These are phyloP conservation scores for Tichodroma muraria DNA, from an alignment of 2,113 vertebrate species.

Conservation along the genomic window DNA sequence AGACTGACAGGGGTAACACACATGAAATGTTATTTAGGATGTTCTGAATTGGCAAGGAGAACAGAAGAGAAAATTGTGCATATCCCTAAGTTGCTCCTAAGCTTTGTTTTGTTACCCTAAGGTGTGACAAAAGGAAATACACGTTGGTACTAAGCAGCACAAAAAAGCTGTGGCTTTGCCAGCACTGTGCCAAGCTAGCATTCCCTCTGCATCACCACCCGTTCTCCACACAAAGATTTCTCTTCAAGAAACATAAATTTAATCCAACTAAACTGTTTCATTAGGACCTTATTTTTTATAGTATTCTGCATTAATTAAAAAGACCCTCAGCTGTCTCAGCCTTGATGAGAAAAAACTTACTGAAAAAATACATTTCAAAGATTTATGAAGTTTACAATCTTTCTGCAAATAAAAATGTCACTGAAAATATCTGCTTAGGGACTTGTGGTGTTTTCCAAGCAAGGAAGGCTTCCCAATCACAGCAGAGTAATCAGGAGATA, in stretches of 20 bases:
- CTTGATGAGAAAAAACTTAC: not conserved
- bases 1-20: not conserved
- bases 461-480: not conserved
- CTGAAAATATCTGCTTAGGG: not conserved
- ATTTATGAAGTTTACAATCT: not conserved
- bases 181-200: not conserved
- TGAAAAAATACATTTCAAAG: not conserved
- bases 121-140: not conserved
- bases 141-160: not conserved
- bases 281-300: not conserved
- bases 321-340: not conserved
- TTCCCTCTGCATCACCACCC: not conserved
- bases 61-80: not conserved
- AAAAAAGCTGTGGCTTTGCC: not conserved
- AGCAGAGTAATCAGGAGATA: not conserved
- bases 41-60: not conserved
- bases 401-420: not conserved
- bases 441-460: not conserved
- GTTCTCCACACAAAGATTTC: not conserved
- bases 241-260: not conserved
- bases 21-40: not conserved
- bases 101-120: not conserved
- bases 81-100: not conserved
- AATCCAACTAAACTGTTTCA: not conserved
- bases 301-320: not conserved